phyloP scores from a whole-genome alignment of 2,113 vertebrate species.

The Caranx ignobilis region DNA sequence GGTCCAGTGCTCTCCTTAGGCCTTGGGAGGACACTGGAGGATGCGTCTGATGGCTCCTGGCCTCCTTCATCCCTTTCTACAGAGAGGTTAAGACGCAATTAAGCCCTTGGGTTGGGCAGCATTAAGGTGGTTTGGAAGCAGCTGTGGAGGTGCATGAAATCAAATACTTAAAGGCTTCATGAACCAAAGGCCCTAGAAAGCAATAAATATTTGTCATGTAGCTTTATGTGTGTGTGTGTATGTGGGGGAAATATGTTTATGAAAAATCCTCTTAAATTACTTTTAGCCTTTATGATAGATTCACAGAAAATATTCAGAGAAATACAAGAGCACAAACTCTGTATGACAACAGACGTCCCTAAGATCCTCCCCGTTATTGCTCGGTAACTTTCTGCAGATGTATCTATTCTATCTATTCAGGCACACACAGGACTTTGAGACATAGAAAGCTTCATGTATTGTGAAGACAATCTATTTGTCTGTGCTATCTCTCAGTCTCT shows the following conservation, averaged over 20 bases:
- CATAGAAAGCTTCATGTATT: conserved; percentile 25
- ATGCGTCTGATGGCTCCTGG: conserved; percentile 79
- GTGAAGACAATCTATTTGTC: conserved; percentile 51
- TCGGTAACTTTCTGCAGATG: conserved; percentile 30
- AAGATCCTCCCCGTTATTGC: conserved; percentile 7
- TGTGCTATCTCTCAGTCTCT: conserved; percentile 38
- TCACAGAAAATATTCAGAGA: neutral
- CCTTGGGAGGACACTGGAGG: conserved; percentile 83
- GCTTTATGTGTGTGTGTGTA: conserved; percentile 4
- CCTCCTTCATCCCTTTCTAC: conserved; percentile 15
- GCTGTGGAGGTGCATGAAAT: conserved; percentile 82
- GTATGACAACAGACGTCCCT: conserved; percentile 1
- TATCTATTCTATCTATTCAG: conserved; percentile 11
- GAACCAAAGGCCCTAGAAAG: conserved; percentile 77
- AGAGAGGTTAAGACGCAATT: conserved; percentile 75
- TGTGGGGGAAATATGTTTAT: neutral
- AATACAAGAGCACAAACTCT: neutral
- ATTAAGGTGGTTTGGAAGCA: conserved; percentile 76
- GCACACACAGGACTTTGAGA: conserved; percentile 19
- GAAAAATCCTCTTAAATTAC: conserved; percentile 2
- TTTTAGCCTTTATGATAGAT: neutral
- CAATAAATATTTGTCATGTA: conserved; percentile 61
- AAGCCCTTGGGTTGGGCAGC: conserved; percentile 81
- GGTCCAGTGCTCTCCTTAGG: conserved; percentile 84
- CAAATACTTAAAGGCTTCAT: conserved; percentile 78